Evolutionary conservation across 2,113 vertebrate species (phyloP), one percentile per base, ranked within the genome.

Genomic region (Puntigrus tetrazona): DNA sequence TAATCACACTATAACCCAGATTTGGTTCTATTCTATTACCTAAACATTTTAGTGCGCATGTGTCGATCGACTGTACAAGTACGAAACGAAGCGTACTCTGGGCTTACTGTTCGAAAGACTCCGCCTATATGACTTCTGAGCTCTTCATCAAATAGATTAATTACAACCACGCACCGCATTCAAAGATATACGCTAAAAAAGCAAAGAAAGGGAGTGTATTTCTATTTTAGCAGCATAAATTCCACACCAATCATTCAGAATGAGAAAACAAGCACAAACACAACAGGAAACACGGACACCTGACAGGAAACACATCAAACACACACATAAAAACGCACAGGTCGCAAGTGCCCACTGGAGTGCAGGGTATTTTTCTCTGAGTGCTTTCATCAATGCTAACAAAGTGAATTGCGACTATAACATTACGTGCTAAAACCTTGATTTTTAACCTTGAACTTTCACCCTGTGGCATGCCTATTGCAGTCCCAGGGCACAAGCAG

Each of bases 401-500:
- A 80, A 67, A 50, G 38, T 45, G 74, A 81, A 59, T 80, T 50
- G 47, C 2, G 41, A 81, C 69, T 69, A 76, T 85, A 36, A 47
- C 59, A 70, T 77, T n/a, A n/a, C 41, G 6, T 82, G 27, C 31
- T 65, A 52, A 78, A 63, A 85, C n/a, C 1, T 65, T 77, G 78
- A 80, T 47, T n/a, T 59, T 36, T 84, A 29, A 81, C 31, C 82
- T 83, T 81, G 65, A 74, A 82, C 57, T 83, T 47, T 90, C 86
- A 90, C 91, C 89, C 87, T 85, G 69, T 89, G 89, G 87, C 90
- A 90, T 88, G 91, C 89, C 92, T 91, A 88, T 88, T 88, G 88
- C 92, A 89, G 85, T 86, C 86, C 87, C 89, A 90, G 90, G 89
- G 91, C 89, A 88, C 90, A 91, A 88, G 90, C 91, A 91, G 89